A percentile compares a stretch with the other conserved stretches of the same genome.
Conservation (phyloP, 1,140 invertebrate species). For the Lerema accius region DNA sequence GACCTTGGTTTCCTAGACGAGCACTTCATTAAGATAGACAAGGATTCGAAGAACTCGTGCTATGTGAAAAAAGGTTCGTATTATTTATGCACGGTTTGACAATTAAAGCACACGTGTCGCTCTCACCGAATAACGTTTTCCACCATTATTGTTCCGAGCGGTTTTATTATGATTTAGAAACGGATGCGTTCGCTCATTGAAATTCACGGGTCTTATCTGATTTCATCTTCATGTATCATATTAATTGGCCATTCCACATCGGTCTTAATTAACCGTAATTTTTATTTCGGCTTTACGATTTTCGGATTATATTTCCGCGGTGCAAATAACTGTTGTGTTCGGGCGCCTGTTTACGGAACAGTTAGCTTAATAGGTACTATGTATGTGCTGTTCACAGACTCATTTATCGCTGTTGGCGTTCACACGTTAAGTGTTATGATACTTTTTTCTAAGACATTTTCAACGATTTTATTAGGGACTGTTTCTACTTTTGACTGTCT, state of each 20-base stretch:
- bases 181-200: constrained; percentile 43
- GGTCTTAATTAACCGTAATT: constrained; percentile 58
- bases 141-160: constrained; percentile 31
- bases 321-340: constrained; percentile 36
- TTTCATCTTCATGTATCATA: constrained; percentile 52
- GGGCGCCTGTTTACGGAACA: constrained; percentile 35
- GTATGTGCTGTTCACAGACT: constrained; percentile 11
- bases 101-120: constrained; percentile 35
- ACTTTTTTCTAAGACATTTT: neutral
- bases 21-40: too few species aligned
- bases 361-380: constrained; percentile 39
- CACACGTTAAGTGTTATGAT: neutral
- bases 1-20: too few species aligned
- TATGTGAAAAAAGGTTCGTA: constrained; percentile 18
- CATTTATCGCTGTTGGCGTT: constrained; percentile 3
- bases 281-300: constrained; percentile 53
- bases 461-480: too few species aligned
- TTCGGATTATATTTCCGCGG: constrained; percentile 45
- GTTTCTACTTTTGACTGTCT: too few species aligned
- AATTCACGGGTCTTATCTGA: constrained; percentile 43
- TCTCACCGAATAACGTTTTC: constrained; percentile 33
- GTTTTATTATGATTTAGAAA: constrained; percentile 44
- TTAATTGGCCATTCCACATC: constrained; percentile 55
- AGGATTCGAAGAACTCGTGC: neutral
- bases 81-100: constrained; percentile 34